Base-by-base conservation (phyloP, 2,797 vertebrate species). In the Hydrolagus colliei region DNA sequence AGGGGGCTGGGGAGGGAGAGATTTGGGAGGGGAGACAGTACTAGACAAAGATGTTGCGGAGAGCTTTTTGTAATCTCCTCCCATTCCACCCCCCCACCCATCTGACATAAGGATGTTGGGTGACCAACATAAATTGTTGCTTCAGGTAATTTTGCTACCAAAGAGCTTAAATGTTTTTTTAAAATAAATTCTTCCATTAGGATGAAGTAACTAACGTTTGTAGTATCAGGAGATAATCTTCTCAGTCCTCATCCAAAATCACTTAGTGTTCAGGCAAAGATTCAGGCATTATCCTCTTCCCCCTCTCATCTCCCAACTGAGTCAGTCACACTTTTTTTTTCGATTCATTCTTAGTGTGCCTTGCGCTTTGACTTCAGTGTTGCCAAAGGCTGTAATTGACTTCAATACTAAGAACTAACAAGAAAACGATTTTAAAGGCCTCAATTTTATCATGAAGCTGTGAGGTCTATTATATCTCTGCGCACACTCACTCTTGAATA, bases 261-360 rank as follows among this genome's bases (percentile, higher is more conserved):
- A 76, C 41, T 59, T 76, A 11, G 74, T 1, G 18, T 35, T 77
- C 18, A 76, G 74, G 20, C 74, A 76, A 76, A 76, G 8, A 16
- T 18, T 59, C 18, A 77, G 41, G 14, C 20, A 61, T 20, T 59
- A 20, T 77, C n/a, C 20, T 59, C 20, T 61, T 5, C 16, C 14
- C 18, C 41, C 41, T n/a, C 52, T 77, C 52, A 52, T 77, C 14
- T 77, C 27, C 18, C 52, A n/a, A 20, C 41, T 18, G n/a, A 77
- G 75, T 77, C 75, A 77, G n/a, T 77, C 75, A n/a, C 75, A 77
- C 2, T 20, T 18, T 77, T 77, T 77, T 20, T 77, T 27, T 27
- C 27, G 27, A 77, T 77, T 77, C 20, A 77, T 77, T 61, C 52
- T 77, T 11, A 41, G 61, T 77, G 18, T 3, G 41, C 61, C 41